Evolutionary conservation across 2,888 invertebrate species (phyloP).

Genomic region (Microplitis deprimator): DNA sequence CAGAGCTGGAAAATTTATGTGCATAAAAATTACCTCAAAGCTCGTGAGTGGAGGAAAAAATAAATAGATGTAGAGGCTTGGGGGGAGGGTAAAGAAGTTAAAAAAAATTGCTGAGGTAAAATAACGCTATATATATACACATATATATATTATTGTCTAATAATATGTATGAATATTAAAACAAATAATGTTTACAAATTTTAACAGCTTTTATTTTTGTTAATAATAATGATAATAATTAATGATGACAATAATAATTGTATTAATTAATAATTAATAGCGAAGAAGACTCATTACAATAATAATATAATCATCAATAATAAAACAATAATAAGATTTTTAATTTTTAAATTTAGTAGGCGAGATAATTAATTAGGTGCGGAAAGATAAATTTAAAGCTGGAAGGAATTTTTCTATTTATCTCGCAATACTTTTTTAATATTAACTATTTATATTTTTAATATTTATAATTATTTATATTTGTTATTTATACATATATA

Average conservation of each 20-base stretch:
- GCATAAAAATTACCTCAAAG: slow-evolving; percentile 54
- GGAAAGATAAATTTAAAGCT: slow-evolving; percentile 19
- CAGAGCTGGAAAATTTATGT: slow-evolving; percentile 51
- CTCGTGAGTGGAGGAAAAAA: slow-evolving; percentile 35
- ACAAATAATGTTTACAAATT: slow-evolving; percentile 63
- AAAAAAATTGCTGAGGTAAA: slow-evolving; percentile 32
- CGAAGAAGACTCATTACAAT: slow-evolving; percentile 68
- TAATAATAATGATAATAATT: slow-evolving; percentile 67
- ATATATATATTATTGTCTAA: slow-evolving; percentile 4
- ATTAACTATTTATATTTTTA: slow-evolving; percentile 17
- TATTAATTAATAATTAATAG: slow-evolving; percentile 35
- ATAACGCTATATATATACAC: slow-evolving; percentile 8
- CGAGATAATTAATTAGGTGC: slow-evolving; percentile 23
- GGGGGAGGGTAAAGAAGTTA: slow-evolving; percentile 13
- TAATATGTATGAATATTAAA: slow-evolving; percentile 13
- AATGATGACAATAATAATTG: slow-evolving; percentile 63
- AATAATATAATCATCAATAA: slow-evolving; percentile 69
- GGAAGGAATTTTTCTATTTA: slow-evolving; percentile 27
- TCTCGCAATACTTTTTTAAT: not conserved
- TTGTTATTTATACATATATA: not conserved
- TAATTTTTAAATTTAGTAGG: not conserved
- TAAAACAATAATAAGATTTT: slow-evolving; percentile 67
- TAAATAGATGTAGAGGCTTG: slow-evolving; percentile 34
- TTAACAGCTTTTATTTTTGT: slow-evolving; percentile 71
- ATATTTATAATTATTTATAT: slow-evolving; percentile 19